phyloP scores from a whole-genome alignment of 1,140 invertebrate species.

The Lepidostoma basale region DNA sequence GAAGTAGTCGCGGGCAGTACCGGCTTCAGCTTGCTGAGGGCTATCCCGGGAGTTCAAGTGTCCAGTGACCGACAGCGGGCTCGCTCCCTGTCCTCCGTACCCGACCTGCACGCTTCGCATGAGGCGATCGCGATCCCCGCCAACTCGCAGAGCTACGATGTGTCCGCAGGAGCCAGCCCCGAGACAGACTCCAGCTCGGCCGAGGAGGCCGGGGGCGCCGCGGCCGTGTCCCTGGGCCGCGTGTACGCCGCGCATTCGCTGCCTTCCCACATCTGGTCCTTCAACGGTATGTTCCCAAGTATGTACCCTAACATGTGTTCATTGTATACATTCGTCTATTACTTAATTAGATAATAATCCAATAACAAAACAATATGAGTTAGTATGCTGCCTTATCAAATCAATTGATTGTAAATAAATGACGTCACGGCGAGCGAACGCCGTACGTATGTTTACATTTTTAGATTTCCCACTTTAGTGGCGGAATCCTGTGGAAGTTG shows the following conservation, averaged over 20 bases:
- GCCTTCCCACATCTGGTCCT: conserved; percentile 88
- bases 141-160: conserved; percentile 63
- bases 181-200: conserved; percentile 69
- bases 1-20: conserved; percentile 67
- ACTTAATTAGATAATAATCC: background rate
- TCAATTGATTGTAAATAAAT: conserved; percentile 24
- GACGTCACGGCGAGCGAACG: conserved; percentile 9
- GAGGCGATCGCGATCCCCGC: conserved; percentile 64
- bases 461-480: background rate
- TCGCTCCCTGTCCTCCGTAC: conserved; percentile 81
- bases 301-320: background rate
- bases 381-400: conserved; percentile 13
- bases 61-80: conserved; percentile 78
- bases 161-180: conserved; percentile 63
- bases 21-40: conserved; percentile 76
- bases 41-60: conserved; percentile 71
- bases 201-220: conserved; percentile 57
- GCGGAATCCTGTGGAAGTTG: no score
- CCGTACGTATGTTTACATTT: conserved; percentile 11
- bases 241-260: conserved; percentile 87
- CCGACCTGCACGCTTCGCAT: conserved; percentile 70
- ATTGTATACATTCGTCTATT: background rate
- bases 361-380: conserved; percentile 17
- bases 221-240: conserved; percentile 65
- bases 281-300: conserved; percentile 74